Conservation (phyloP, 2,113 vertebrate species). For the Excalfactoria chinensis region DNA sequence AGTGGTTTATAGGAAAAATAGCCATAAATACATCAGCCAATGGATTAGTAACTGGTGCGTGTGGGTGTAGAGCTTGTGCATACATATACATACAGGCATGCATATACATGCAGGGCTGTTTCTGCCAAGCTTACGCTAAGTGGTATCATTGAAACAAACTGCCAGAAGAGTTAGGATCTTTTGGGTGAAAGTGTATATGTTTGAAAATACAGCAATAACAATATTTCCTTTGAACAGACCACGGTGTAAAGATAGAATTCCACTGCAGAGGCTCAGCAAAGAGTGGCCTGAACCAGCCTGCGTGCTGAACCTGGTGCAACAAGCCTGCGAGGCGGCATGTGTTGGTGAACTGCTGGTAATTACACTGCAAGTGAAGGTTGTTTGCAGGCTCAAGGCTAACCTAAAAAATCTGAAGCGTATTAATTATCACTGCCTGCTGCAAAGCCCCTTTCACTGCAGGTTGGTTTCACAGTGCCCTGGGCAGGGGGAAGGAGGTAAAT, state of each 20-base stretch:
- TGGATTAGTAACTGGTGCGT: conserved; percentile 49
- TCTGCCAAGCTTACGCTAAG: conserved; percentile 58
- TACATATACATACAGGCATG: conserved; percentile 49
- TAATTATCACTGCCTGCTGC: neutral
- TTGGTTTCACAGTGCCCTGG: neutral
- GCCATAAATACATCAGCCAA: conserved; percentile 59
- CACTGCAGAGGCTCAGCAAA: neutral
- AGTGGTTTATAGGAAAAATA: conserved; percentile 55
- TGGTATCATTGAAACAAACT: conserved; percentile 49
- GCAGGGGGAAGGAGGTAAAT: neutral
- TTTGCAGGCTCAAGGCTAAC: neutral
- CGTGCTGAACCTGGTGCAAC: neutral
- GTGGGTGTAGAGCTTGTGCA: conserved; percentile 54
- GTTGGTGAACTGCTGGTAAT: neutral
- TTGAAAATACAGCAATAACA: conserved; percentile 39
- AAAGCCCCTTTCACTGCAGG: neutral
- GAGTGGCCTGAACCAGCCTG: neutral
- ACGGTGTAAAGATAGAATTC: neutral
- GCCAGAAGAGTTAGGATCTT: conserved; percentile 60
- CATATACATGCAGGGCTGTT: conserved; percentile 2
- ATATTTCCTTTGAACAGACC: conserved; percentile 12
- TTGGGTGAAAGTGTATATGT: conserved; percentile 60
- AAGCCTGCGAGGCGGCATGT: neutral
- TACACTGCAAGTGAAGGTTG: neutral
- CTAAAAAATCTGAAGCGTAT: neutral